Percentiles rank a stretch among this genome's conserved stretches.
These are phyloP conservation scores for Nanorana parkeri DNA, from an alignment of 2,113 vertebrate species.

Conservation along the genomic window DNA sequence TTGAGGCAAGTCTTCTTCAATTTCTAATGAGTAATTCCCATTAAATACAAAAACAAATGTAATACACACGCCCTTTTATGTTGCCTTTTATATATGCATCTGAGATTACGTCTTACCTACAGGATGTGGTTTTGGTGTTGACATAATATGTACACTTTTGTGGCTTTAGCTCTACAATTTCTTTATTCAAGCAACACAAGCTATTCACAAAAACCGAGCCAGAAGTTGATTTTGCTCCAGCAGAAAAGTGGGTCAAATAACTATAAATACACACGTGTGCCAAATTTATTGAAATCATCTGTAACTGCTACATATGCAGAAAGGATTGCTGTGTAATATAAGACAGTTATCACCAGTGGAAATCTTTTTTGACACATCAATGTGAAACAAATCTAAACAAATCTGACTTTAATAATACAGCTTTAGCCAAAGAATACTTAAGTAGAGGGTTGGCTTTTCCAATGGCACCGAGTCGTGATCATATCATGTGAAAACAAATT, in stretches of 20 bases:
- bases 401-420: too few relatives aligned
- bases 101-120: slow-evolving; percentile 15
- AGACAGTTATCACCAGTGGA: too few relatives aligned
- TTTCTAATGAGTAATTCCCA: slow-evolving; percentile 4
- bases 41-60: slow-evolving; percentile 16
- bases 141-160: slow-evolving; percentile 14
- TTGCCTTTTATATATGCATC: background rate
- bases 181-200: background rate
- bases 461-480: too few relatives aligned
- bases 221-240: background rate
- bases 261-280: slow-evolving; percentile 1
- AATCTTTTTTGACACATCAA: too few relatives aligned
- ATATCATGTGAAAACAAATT: too few relatives aligned
- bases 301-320: background rate
- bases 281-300: background rate
- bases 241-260: background rate
- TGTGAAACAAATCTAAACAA: too few relatives aligned
- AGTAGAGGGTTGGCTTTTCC: too few relatives aligned
- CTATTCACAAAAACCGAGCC: background rate
- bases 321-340: too few relatives aligned
- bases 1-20: background rate
- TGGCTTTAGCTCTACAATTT: slow-evolving; percentile 28
- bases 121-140: slow-evolving; percentile 38
- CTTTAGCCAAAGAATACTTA: too few relatives aligned
- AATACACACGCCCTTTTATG: background rate